Evolutionary conservation across 2,797 vertebrate species (phyloP).

Genomic region (Megaceryle alcyon): DNA sequence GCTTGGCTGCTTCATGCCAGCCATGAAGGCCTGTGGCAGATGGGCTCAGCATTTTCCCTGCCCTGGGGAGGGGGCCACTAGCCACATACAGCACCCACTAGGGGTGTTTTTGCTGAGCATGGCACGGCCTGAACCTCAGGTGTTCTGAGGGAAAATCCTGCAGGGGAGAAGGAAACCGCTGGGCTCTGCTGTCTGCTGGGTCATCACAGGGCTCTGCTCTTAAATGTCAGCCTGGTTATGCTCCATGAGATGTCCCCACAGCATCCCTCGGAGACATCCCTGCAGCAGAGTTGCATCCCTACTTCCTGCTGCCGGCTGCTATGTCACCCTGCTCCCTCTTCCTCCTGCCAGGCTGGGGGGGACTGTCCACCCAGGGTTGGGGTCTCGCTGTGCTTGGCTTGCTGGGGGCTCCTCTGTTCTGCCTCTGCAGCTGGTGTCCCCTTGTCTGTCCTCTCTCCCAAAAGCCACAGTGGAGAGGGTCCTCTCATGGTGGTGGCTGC

Average conservation of each 20-base stretch:
- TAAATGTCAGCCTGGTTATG: background rate
- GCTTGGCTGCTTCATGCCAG: rapidly evolving
- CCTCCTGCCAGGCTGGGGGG: too few species aligned
- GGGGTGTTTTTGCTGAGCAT: background rate
- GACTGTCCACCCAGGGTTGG: rapidly evolving
- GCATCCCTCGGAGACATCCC: background rate
- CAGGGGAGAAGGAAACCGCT: rapidly evolving
- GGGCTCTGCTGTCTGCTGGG: constrained; percentile 12
- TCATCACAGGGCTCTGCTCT: background rate
- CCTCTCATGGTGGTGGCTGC: background rate
- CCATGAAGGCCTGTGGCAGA: rapidly evolving
- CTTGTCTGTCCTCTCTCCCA: background rate
- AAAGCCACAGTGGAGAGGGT: background rate
- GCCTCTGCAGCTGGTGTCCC: background rate
- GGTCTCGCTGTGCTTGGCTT: background rate
- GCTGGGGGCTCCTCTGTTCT: background rate
- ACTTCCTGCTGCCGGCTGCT: rapidly evolving
- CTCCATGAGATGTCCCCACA: background rate
- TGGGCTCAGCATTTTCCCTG: background rate
- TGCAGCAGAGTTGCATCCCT: background rate
- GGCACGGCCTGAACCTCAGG: rapidly evolving
- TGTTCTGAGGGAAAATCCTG: background rate
- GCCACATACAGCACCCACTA: rapidly evolving
- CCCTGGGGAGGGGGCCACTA: rapidly evolving
- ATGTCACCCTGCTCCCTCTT: rapidly evolving